A percentile compares a stretch with the other conserved stretches of the same genome.
Conservation (phyloP, 2,113 vertebrate genomes). For the Stegostoma tigrinum region DNA sequence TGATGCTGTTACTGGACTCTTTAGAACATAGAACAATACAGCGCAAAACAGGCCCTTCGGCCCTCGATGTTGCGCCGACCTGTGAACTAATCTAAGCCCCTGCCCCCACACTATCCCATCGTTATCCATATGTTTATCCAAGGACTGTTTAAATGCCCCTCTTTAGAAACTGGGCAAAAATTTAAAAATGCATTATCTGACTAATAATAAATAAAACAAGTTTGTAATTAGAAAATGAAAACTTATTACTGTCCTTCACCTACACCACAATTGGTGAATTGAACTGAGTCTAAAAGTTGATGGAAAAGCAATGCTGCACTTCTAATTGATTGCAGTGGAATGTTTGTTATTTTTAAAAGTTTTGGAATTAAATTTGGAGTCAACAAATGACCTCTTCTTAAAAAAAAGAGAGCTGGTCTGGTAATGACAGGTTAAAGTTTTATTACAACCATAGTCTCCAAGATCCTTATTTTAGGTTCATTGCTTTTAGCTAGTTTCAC, state of each 20-base stretch:
- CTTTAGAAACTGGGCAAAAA: not conserved
- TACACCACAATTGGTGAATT: not conserved
- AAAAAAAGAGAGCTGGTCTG: not conserved
- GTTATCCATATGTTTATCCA: too few relatives aligned
- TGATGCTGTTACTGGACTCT: not conserved
- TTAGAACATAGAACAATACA: too few relatives aligned
- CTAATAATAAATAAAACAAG: not conserved
- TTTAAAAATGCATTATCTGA: not conserved
- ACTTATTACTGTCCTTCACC: not conserved
- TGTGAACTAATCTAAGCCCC: too few relatives aligned
- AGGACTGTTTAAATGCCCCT: too few relatives aligned
- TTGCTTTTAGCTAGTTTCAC: not conserved
- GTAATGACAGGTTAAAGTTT: not conserved
- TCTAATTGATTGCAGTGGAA: not conserved
- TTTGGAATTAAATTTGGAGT: not conserved
- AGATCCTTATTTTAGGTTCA: not conserved
- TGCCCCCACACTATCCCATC: too few relatives aligned
- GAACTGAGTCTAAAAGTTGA: not conserved
- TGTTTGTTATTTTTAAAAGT: not conserved
- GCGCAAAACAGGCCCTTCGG: too few relatives aligned
- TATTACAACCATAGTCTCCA: not conserved
- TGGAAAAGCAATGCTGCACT: not conserved
- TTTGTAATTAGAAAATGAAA: constrained; percentile 6
- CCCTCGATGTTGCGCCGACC: too few relatives aligned
- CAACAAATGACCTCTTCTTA: not conserved